Conservation (phyloP, 2,888 invertebrate species). For the Masnerella sp. region DNA sequence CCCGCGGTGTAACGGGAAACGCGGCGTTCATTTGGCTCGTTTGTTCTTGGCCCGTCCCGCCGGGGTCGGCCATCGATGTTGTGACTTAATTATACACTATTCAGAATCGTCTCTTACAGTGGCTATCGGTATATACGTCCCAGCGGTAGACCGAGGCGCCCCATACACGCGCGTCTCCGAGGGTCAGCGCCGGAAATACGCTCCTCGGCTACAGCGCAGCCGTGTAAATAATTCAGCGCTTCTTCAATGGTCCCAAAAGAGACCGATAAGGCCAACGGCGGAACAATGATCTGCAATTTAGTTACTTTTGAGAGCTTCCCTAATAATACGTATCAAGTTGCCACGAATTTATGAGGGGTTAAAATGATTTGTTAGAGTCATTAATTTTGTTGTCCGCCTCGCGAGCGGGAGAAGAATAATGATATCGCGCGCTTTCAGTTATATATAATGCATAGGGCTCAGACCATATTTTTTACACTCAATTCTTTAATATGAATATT, state of each 20-base stretch:
- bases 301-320: constrained; percentile 61
- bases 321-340: constrained; percentile 74
- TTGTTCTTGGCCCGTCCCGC: constrained; percentile 74
- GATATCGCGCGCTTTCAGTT: constrained; percentile 24
- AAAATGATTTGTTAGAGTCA: constrained; percentile 61
- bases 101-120: constrained; percentile 74
- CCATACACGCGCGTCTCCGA: constrained; percentile 61
- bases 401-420: constrained; percentile 32
- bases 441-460: constrained; percentile 2
- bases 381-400: constrained; percentile 45
- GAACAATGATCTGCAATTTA: constrained; percentile 69
- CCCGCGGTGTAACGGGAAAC: constrained; percentile 67
- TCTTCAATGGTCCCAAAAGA: constrained; percentile 55
- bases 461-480: constrained; percentile 3
- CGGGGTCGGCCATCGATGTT: constrained; percentile 72
- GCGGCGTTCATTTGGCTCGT: constrained; percentile 75
- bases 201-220: constrained; percentile 38
- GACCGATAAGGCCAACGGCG: constrained; percentile 63
- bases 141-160: constrained; percentile 66
- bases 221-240: constrained; percentile 72
- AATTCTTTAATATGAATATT: constrained; percentile 10
- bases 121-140: constrained; percentile 66
- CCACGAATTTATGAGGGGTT: constrained; percentile 69
- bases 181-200: constrained; percentile 56
- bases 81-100: constrained; percentile 77